A percentile compares a stretch with the other conserved stretches of the same genome.
Evolutionary conservation across 2,113 vertebrate genomes (phyloP).

Genomic region (Triplophysa rosa): DNA sequence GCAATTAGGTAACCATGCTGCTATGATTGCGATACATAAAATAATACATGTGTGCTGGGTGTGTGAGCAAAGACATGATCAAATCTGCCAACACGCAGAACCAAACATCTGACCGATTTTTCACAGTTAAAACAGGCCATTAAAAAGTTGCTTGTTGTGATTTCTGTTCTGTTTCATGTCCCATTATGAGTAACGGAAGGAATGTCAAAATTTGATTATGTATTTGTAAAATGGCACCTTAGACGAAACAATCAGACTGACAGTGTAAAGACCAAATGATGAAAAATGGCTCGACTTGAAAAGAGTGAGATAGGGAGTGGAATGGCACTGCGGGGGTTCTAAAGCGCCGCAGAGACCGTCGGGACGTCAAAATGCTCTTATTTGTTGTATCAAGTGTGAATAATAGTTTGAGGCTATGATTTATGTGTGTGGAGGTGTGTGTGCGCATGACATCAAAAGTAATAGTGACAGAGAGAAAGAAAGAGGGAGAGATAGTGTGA

Average conservation of each 20-base stretch:
- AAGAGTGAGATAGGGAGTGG: background rate
- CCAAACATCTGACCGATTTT: background rate
- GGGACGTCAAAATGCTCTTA: slow-evolving; percentile 19
- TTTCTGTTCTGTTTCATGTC: background rate
- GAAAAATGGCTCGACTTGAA: slow-evolving; percentile 19
- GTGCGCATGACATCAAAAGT: background rate
- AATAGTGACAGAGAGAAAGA: background rate
- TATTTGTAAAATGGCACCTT: slow-evolving; percentile 13
- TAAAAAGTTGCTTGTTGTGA: background rate
- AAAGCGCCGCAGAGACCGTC: slow-evolving; percentile 6
- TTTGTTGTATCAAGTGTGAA: slow-evolving; percentile 29
- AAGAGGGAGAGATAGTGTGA: background rate
- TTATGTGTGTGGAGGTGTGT: background rate
- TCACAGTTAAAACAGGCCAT: background rate
- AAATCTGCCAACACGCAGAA: background rate
- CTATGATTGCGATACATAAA: background rate
- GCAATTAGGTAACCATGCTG: slow-evolving; percentile 11
- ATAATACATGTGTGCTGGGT: background rate
- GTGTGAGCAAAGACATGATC: background rate
- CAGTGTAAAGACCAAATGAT: slow-evolving; percentile 28
- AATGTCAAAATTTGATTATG: background rate
- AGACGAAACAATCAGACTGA: background rate
- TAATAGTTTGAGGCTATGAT: slow-evolving; percentile 18
- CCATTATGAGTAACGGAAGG: slow-evolving; percentile 13
- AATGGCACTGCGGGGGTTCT: background rate